Percentiles rank a stretch among this genome's conserved stretches.
Evolutionary conservation across 23 tunicate genomes (phyloP).

Genomic region (Phallusia fumigata): DNA sequence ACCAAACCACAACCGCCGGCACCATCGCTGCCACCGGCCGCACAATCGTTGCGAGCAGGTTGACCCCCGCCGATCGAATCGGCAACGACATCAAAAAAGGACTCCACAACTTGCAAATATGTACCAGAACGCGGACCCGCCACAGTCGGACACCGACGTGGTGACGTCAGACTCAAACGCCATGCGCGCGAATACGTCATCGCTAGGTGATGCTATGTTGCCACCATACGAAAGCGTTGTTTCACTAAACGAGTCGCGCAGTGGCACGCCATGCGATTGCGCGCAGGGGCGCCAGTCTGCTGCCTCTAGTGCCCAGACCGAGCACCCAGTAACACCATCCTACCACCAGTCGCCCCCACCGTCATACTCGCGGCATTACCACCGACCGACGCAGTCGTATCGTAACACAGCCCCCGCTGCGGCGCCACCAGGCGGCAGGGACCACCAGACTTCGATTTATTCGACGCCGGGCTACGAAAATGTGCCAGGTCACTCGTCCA

Average conservation of each 20-base stretch:
- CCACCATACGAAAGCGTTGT: conserved; percentile 88
- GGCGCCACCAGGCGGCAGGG: conserved; percentile 4
- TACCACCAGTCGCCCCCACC: conserved; percentile 68
- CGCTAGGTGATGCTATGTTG: conserved; percentile 25
- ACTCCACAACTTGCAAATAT: neutral
- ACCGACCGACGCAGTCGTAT: conserved; percentile 30
- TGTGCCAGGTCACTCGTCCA: neutral
- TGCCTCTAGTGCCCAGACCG: conserved; percentile 7
- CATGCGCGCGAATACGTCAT: neutral
- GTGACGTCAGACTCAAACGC: neutral
- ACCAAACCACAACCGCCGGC: conserved; percentile 15
- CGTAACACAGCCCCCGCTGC: conserved; percentile 8
- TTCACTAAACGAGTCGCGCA: neutral
- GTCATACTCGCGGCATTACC: conserved; percentile 58
- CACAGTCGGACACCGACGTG: conserved; percentile 36
- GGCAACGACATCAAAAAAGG: conserved; percentile 22
- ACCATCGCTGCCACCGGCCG: conserved; percentile 16
- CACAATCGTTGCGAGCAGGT: neutral
- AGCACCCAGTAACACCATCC: conserved; percentile 34
- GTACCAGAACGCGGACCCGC: conserved; percentile 26
- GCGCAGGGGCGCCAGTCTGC: conserved; percentile 31
- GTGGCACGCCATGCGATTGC: conserved; percentile 35
- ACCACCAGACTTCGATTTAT: neutral
- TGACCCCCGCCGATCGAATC: conserved; percentile 10
- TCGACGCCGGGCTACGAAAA: conserved; percentile 6